Evolutionary conservation across 2,113 vertebrate genomes (phyloP).

Genomic region (Sinocyclocheilus anophthalmus): DNA sequence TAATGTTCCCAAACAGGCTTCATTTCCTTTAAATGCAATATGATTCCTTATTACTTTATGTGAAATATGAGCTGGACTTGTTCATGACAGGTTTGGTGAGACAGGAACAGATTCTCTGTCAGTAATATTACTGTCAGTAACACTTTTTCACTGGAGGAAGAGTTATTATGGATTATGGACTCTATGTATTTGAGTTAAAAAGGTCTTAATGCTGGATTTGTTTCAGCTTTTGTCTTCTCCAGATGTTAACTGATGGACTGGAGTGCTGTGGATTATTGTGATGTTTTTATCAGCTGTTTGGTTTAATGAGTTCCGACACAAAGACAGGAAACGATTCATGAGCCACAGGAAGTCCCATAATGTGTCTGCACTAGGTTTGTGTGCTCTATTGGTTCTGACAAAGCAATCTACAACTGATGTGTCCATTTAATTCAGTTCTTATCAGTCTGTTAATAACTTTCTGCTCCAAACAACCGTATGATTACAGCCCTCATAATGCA

Average conservation of each 20-base stretch:
- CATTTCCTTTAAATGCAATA: background rate
- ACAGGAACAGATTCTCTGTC: background rate
- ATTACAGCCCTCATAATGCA: too few species aligned
- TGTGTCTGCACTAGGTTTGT: background rate
- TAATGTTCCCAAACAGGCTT: background rate
- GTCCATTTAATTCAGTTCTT: background rate
- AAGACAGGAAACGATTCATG: background rate
- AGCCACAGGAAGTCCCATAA: slow-evolving; percentile 53
- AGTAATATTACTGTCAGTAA: too few species aligned
- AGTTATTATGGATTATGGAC: background rate
- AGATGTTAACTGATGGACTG: too few species aligned
- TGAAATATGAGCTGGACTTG: background rate
- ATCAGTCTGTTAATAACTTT: background rate
- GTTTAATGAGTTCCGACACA: background rate
- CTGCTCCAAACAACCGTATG: background rate
- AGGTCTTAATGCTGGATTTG: background rate
- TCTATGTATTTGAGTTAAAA: too few species aligned
- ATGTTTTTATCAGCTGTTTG: background rate
- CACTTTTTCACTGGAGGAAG: too few species aligned
- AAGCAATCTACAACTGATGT: background rate
- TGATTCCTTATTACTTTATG: background rate
- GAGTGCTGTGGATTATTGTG: too few species aligned
- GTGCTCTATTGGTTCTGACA: background rate
- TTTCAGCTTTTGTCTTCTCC: too few species aligned
- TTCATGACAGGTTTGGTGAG: background rate